Evolutionary conservation across 2,113 vertebrate genomes (phyloP), one percentile per base, ranked within the genome.

Genomic region (Phyllostomus discolor): DNA sequence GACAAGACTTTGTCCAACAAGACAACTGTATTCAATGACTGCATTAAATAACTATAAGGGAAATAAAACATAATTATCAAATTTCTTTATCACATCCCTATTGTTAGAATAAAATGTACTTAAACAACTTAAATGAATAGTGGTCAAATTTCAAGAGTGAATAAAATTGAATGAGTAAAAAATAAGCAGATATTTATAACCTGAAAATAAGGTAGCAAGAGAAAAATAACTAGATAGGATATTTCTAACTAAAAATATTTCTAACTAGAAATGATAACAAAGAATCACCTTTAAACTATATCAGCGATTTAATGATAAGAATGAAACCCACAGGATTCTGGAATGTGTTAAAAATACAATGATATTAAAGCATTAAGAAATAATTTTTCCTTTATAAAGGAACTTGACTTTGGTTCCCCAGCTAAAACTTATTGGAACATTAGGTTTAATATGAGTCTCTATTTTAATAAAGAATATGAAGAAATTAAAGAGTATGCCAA

Each of bases 331-430:
- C 24, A 24, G 70, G 19, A 75, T 70, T 88, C 57, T 79, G 50
- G n/a, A 87, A 93, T 7, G 7, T 91, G 11, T 69, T 88, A 94
- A 94, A 93, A 95, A 86, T 82, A 57, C 15, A 88, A 64, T 88
- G 62, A 94, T 64, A 90, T 83, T 94, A 76, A 91, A 87, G 52
- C 70, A 70, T 90, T 92, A 82, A 81, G 70, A 97, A 89, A 89
- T 64, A 67, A 96, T 81, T 69, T 41, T 89, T 89, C 17, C 72
- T 88, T 90, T 79, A 69, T 52, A 92, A 94, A 90, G 26, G n/a
- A 62, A 83, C 38, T 94, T 93, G 83, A 33, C 35, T 95, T 89
- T 94, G 62, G 16, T 59, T 93, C 17, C 28, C 69, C 89, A 90
- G 50, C 26, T 92, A 88, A 97, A 86, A 81, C 24, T 90, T 78